Percentiles rank a stretch among this genome's conserved stretches.
Evolutionary conservation across 64 coral and sea anemone genomes (phyloP).

Genomic region (Montipora capricornis): DNA sequence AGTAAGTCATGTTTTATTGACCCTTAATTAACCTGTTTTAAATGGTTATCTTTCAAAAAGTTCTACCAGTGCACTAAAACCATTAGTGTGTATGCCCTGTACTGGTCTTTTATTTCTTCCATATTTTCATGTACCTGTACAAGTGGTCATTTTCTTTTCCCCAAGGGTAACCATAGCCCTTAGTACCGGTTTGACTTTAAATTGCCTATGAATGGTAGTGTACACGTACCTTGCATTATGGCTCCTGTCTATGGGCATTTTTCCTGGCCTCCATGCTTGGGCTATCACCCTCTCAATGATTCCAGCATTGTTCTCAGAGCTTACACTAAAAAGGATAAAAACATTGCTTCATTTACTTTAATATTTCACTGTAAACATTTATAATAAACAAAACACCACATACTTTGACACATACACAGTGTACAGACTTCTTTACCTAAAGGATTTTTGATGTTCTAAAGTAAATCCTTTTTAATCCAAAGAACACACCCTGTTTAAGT

Average conservation of each 20-base stretch:
- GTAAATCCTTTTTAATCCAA: conserved; percentile 14
- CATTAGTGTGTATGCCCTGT: neutral
- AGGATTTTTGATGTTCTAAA: conserved; percentile 6
- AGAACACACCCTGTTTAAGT: neutral
- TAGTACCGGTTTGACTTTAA: neutral
- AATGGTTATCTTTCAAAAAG: neutral
- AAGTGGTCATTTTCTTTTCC: neutral
- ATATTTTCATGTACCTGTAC: conserved; percentile 3
- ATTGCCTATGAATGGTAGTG: conserved; percentile 1
- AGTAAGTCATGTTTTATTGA: conserved; percentile 7
- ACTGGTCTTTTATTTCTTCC: neutral
- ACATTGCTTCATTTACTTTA: neutral
- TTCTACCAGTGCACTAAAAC: neutral
- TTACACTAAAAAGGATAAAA: conserved; percentile 14
- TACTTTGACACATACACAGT: neutral
- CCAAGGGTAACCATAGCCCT: neutral
- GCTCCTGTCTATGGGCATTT: conserved; percentile 42
- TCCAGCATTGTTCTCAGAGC: neutral
- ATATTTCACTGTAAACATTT: conserved; percentile 20
- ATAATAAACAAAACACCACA: neutral
- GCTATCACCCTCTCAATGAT: conserved; percentile 29
- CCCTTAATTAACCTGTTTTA: neutral
- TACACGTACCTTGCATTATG: conserved; percentile 29
- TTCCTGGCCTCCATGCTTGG: conserved; percentile 32
- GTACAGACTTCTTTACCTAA: conserved; percentile 11